Base-by-base conservation (phyloP, 2,113 vertebrate species). In the Parus major region DNA sequence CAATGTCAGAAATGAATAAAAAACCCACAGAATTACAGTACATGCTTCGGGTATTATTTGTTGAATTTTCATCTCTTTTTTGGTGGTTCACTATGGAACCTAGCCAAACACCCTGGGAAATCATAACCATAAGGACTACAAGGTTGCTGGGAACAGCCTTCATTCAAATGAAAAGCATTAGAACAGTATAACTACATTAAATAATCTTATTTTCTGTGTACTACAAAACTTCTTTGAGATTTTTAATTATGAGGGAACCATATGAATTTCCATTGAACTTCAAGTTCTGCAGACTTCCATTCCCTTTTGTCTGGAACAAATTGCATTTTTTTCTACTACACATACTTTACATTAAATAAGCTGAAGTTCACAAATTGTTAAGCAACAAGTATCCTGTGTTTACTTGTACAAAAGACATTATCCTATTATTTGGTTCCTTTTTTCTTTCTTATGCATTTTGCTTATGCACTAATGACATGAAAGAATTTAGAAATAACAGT, bases 401-500 rank as follows among this genome's bases (percentile, higher is more conserved):
- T 59, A 78, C 33, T 42, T 31, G 25, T 28, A 77, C 19, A 81
- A 84, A 61, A 39, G 22, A 53, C 9, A 23, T 39, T 39, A 59
- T 10, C 13, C 19, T 27, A 82, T 25, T 46, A 65, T 56, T 53
- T 46, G 27, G 6, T 8, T 59, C 4, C 4, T 28, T 47, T 39
- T 52, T 57, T 7, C 14, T 59, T 70, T 75, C 16, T 66, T 4
- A 0, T 10, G 10, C 2, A 29, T 65, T 82, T 60, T 87, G 77
- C 17, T 80, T 64, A 82, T n/a, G 41, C 0, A 0, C 41, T 60
- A 79, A 36, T 13, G 6, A 50, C 18, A 36, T n/a, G 27, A 24
- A 20, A 49, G 9, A 69, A 91, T 21, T 55, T 19, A 73, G 77
- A 86, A 61, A 19, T 13, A 57, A 36, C 11, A 53, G 41, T 13